Evolutionary conservation across 2,888 invertebrate species (phyloP).

Genomic region (Epistrophella euchroma): DNA sequence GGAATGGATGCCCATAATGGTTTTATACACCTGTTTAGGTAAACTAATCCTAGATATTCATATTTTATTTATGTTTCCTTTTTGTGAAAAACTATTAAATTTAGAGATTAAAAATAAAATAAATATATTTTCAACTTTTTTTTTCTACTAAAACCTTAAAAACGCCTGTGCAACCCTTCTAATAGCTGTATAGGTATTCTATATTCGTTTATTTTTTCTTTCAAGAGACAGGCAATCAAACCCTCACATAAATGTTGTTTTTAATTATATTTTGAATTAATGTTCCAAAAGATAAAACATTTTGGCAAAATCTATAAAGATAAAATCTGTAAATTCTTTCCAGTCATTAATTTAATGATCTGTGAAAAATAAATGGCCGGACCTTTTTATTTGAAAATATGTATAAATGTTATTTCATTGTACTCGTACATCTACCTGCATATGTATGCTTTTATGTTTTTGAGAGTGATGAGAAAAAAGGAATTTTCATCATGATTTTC

Average conservation of each 20-base stretch:
- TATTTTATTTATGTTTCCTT: no score
- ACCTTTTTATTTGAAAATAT: slow-evolving; percentile 1
- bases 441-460: background rate
- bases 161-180: no score
- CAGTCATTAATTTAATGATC: slow-evolving; percentile 32
- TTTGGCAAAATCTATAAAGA: background rate
- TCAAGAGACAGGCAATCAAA: background rate
- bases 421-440: background rate
- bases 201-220: no score
- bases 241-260: background rate
- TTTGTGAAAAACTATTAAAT: no score
- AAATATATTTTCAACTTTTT: no score
- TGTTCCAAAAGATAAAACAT: slow-evolving; percentile 22
- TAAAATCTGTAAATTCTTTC: slow-evolving; percentile 12
- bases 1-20: no score
- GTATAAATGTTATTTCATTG: background rate
- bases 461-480: background rate
- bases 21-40: no score
- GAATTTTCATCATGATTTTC: background rate
- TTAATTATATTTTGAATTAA: slow-evolving; percentile 21
- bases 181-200: no score
- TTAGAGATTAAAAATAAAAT: no score
- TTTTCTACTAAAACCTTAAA: no score
- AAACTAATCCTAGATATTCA: no score
- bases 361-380: slow-evolving; percentile 26